Evolutionary conservation across 2,113 vertebrate genomes (phyloP).

Genomic region (Hippocampus barbouri): DNA sequence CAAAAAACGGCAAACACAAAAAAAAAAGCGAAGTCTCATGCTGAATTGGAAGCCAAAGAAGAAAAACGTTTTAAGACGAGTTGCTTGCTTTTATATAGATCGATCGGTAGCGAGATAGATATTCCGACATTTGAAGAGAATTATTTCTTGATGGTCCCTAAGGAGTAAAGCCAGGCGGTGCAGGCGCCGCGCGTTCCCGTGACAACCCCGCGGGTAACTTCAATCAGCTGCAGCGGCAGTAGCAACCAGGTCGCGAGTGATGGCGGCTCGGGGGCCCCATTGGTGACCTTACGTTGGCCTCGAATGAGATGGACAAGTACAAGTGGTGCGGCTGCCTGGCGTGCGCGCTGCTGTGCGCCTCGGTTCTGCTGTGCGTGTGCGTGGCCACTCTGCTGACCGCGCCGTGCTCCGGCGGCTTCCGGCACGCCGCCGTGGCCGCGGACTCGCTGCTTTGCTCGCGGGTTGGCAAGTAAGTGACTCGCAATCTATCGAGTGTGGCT

Average conservation of each 20-base stretch:
- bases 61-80: too few species aligned
- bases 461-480: constrained; percentile 55
- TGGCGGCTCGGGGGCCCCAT: not conserved
- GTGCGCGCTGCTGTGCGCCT: constrained; percentile 3
- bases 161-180: not conserved
- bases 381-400: not conserved
- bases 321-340: constrained; percentile 32
- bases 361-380: constrained; percentile 30
- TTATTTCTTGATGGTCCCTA: constrained; percentile 3
- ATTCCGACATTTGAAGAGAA: not conserved
- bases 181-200: not conserved
- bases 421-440: constrained; percentile 56
- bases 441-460: constrained; percentile 57
- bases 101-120: too few species aligned
- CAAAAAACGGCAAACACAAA: too few species aligned
- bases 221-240: not conserved
- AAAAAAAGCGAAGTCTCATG: too few species aligned
- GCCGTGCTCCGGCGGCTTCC: constrained; percentile 41
- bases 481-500: too few species aligned
- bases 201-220: not conserved
- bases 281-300: not conserved
- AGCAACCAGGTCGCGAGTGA: not conserved
- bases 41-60: not conserved
- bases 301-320: constrained; percentile 36
- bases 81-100: too few species aligned